Conservation (phyloP, 1,140 invertebrate species). For the Pemphigus obesinymphae region DNA sequence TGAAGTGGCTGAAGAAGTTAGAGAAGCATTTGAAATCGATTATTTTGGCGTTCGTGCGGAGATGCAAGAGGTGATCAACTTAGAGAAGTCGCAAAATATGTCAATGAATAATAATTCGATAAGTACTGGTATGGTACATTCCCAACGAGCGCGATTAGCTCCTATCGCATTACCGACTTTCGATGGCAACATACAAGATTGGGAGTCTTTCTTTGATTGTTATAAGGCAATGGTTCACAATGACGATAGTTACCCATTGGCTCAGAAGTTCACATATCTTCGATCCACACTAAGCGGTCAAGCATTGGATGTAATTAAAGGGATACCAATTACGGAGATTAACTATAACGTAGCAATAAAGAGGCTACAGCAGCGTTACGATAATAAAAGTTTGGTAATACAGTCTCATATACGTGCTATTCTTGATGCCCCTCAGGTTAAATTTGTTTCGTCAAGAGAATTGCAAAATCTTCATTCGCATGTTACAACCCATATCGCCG, state of each 20-base stretch:
- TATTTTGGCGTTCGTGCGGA: background rate
- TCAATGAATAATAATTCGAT: background rate
- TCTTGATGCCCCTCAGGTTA: background rate
- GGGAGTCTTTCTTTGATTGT: background rate
- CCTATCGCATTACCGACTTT: background rate
- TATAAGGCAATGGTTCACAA: background rate
- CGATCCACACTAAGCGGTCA: background rate
- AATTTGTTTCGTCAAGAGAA: background rate
- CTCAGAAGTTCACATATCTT: background rate
- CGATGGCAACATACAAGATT: background rate
- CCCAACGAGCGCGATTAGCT: background rate
- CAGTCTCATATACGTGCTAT: background rate
- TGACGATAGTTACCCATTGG: background rate
- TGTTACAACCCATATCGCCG: background rate
- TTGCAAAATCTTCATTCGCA: background rate
- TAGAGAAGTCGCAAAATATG: background rate
- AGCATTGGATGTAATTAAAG: background rate
- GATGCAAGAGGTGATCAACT: background rate
- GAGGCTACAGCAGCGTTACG: background rate
- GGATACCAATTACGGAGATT: background rate
- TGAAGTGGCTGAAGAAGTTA: too few relatives aligned
- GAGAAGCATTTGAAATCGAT: background rate
- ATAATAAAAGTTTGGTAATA: background rate
- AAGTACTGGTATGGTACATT: background rate
- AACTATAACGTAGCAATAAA: background rate